A percentile compares a stretch with the other conserved stretches of the same genome.
Evolutionary conservation across 2,888 invertebrate genomes (phyloP).

Genomic region (Lagria hirta): DNA sequence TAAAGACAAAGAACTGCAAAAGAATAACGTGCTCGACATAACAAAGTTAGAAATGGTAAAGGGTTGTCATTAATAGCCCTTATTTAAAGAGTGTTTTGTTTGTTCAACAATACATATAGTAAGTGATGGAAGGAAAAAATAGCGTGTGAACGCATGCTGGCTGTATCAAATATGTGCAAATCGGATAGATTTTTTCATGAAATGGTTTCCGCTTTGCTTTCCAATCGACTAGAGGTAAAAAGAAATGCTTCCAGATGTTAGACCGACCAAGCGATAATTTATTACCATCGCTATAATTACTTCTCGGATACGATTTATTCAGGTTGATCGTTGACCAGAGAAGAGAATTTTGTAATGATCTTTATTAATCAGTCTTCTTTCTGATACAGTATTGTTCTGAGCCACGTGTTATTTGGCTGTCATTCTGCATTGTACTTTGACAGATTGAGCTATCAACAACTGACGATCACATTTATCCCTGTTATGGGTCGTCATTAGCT

Average conservation of each 20-base stretch:
- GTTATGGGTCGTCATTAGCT: slow-evolving; percentile 49
- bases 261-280: slow-evolving; percentile 7
- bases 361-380: slow-evolving; percentile 47
- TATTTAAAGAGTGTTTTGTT: too few relatives aligned
- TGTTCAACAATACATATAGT: neutral
- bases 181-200: too few relatives aligned
- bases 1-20: too few relatives aligned
- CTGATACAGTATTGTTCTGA: slow-evolving; percentile 44
- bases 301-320: slow-evolving; percentile 8
- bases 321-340: slow-evolving; percentile 3
- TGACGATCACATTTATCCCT: slow-evolving; percentile 50
- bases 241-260: slow-evolving; percentile 8
- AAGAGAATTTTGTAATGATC: slow-evolving; percentile 33
- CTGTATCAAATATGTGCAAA: too few relatives aligned
- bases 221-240: too few relatives aligned
- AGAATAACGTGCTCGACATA: too few relatives aligned
- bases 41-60: too few relatives aligned
- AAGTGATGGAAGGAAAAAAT: too few relatives aligned
- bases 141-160: too few relatives aligned
- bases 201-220: too few relatives aligned
- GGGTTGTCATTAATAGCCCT: too few relatives aligned
- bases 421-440: slow-evolving; percentile 47
- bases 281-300: slow-evolving; percentile 12
- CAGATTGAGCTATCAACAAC: slow-evolving; percentile 52
- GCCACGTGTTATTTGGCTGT: slow-evolving; percentile 43